A percentile compares a stretch with the other conserved stretches of the same genome.
Conservation (phyloP, 2,888 invertebrate genomes). For the Ectemnius continuus region DNA sequence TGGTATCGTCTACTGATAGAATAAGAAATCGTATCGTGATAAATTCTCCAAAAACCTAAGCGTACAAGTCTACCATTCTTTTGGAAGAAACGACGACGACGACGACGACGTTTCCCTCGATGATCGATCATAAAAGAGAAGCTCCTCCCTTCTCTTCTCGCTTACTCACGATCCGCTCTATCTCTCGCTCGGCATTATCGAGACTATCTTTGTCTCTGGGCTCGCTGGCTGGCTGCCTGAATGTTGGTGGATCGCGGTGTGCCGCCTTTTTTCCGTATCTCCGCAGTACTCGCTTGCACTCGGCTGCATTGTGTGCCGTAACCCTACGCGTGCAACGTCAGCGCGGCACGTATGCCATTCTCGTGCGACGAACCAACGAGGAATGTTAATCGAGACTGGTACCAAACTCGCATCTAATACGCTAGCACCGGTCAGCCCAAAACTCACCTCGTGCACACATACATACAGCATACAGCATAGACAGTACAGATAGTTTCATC, state of each 20-base stretch:
- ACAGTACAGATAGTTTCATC: too few relatives aligned
- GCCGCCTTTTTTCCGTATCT: not conserved
- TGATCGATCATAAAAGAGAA: not conserved
- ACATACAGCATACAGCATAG: too few relatives aligned
- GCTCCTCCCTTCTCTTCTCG: too few relatives aligned
- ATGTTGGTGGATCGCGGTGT: too few relatives aligned
- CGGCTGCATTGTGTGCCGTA: slow-evolving; percentile 3
- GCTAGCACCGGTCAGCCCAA: too few relatives aligned
- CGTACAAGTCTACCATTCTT: not conserved
- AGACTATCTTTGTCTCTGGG: not conserved
- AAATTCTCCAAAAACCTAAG: not conserved
- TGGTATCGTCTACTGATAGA: too few relatives aligned
- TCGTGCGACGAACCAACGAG: slow-evolving; percentile 3
- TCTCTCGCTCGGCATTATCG: not conserved
- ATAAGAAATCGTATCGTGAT: too few relatives aligned
- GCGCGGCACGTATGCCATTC: not conserved
- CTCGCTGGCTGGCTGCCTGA: too few relatives aligned
- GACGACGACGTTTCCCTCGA: not conserved
- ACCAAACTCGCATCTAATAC: too few relatives aligned
- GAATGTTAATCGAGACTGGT: slow-evolving; percentile 7
- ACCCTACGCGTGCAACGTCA: not conserved
- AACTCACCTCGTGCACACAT: too few relatives aligned
- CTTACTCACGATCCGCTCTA: not conserved
- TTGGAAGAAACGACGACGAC: not conserved
- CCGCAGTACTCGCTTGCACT: not conserved